phyloP scores from a whole-genome alignment of 2,113 vertebrate genomes.

The Amphiprion ocellaris region DNA sequence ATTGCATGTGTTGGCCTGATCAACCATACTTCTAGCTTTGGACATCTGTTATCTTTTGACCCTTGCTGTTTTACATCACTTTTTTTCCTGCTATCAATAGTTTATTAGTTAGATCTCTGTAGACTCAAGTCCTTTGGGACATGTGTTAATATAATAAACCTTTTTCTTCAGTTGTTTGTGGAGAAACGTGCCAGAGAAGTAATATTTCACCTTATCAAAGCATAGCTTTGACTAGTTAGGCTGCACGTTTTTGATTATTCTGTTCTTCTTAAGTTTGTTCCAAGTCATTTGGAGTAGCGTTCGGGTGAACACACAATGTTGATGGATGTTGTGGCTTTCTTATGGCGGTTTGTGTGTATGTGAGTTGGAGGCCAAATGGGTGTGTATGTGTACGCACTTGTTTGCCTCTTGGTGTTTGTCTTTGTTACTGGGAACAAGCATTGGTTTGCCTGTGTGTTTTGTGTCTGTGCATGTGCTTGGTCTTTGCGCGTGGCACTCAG shows the following conservation, averaged over 20 bases:
- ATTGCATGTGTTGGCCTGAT: no score
- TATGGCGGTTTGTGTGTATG: constrained; percentile 19
- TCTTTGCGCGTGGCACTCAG: constrained; percentile 44
- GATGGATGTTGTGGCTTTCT: constrained; percentile 66
- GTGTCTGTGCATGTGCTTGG: background rate
- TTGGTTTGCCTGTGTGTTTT: background rate
- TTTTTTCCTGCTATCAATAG: constrained; percentile 2
- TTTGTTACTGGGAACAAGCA: constrained; percentile 31
- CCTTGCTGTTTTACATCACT: constrained; percentile 20
- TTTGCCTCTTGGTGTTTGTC: constrained; percentile 46
- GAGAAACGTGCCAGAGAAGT: constrained; percentile 5
- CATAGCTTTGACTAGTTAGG: background rate
- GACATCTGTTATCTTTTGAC: constrained; percentile 27
- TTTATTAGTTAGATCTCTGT: constrained; percentile 8
- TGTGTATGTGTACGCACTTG: constrained; percentile 33
- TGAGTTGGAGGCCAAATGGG: background rate
- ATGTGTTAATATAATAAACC: constrained; percentile 1
- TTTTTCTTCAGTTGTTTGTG: constrained; percentile 2
- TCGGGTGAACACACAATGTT: constrained; percentile 38
- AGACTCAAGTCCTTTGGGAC: background rate
- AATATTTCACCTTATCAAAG: constrained; percentile 28
- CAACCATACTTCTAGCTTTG: no score
- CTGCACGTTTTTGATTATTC: constrained; percentile 57
- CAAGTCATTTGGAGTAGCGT: constrained; percentile 49
- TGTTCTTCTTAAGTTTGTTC: constrained; percentile 38